Evolutionary conservation across 1,140 invertebrate genomes (phyloP).

Genomic region (Micrasema minimum): DNA sequence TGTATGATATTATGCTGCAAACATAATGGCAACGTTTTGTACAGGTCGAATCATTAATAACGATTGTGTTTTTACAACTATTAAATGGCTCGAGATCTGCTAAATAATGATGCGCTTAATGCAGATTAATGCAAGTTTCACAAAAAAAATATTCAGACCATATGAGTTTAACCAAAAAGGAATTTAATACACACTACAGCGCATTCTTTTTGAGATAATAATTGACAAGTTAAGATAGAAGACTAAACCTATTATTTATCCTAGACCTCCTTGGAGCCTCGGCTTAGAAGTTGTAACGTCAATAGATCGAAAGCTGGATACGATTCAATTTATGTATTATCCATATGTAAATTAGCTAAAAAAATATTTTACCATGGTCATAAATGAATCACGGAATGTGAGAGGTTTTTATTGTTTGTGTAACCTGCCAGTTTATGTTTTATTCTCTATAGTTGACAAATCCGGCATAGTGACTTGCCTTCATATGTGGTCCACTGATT

Average conservation of each 20-base stretch:
- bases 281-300: background rate
- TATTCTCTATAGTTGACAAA: conserved; percentile 23
- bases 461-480: conserved; percentile 15
- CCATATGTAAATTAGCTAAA: conserved; percentile 23
- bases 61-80: background rate
- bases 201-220: conserved; percentile 15
- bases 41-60: conserved; percentile 28
- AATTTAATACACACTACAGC: conserved; percentile 8
- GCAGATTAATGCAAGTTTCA: conserved; percentile 19
- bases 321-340: conserved; percentile 33
- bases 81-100: background rate
- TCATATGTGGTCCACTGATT: conserved; percentile 31
- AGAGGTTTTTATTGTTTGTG: conserved; percentile 27
- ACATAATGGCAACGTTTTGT: conserved; percentile 4
- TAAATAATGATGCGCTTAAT: background rate
- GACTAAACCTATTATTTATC: conserved; percentile 23
- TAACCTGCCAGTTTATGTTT: conserved; percentile 1
- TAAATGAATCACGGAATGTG: conserved; percentile 24
- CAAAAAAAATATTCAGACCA: background rate
- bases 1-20: conserved; percentile 19
- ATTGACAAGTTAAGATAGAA: conserved; percentile 28
- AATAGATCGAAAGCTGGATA: conserved; percentile 19
- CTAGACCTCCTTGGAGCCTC: conserved; percentile 13
- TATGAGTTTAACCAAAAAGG: background rate
- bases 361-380: conserved; percentile 9